Evolutionary conservation across 1,140 invertebrate species (phyloP), one percentile per base, ranked within the genome.

Genomic region (Hermetia illucens): DNA sequence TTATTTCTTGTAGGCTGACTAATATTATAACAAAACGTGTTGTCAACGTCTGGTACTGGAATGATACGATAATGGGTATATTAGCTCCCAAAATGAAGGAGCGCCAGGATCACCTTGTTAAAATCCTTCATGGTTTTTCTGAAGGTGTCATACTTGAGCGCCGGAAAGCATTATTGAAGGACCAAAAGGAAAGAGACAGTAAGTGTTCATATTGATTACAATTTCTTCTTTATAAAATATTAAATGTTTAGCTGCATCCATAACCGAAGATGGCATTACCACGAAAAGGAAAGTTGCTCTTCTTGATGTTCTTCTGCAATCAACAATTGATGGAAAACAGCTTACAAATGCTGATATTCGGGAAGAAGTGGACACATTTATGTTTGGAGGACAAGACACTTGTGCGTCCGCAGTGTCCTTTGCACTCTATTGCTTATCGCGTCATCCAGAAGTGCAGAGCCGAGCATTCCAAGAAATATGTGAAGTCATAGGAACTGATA

Each of bases 291-390:
- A 50, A 29, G 51, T 53, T 41, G 55, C 57, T 5, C 78, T 85
- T 47, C 52, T 85, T 25, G 80, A 84, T 65, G 52, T 79, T 38
- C 50, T 85, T 13, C 53, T 84, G 4, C 65, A 74, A 44, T 53
- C 66, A 22, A 65, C 63, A 30, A 55, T 58, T 17, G 57, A 61
- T 36, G 64, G 59, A 12, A 51, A 57, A 21, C 48, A 56, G 2
- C 53, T 82, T 21, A 69, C 66, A 1, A 63, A 76, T 41, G 52
- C 64, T 18, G 75, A 79, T 47, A 75, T 88, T 10, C 50, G 69
- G 39, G 74, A 82, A 58, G 75, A 82, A 62, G 75, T 82, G 0
- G 74, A 82, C 41, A 83, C 80, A 0, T 82, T 83, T 49, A 79
- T 82, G 72, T 83, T 84, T 63, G 77, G 71, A 60, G 66, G 63